Evolutionary conservation across 2,113 vertebrate genomes (phyloP), one percentile per base, ranked within the genome.

Genomic region (Toxotes chatareus): DNA sequence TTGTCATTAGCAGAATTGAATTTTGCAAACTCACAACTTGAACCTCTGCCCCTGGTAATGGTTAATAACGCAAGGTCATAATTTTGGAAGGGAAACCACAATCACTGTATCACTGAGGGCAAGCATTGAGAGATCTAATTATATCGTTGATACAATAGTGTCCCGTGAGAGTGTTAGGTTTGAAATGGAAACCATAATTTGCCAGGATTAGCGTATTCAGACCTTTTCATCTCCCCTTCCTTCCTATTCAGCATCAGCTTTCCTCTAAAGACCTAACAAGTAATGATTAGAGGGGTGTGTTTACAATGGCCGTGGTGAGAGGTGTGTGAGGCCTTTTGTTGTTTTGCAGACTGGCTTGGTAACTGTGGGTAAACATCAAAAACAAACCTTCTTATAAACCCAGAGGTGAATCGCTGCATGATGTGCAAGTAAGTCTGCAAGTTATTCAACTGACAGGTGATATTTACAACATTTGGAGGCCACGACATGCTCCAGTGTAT

Each of bases 131-230:
- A 84, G 80, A 85, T 62, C 38, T 68, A 10, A 85, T 90, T 61
- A 84, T 59, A 74, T 56, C 1, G 16, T 84, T 86, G 57, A 76
- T 21, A 88, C 80, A 86, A 82, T 75, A 64, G 57, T 51, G 53
- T 32, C 70, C 63, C 32, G 11, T 68, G 64, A 73, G 79, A 63
- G 60, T 23, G 75, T 61, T 69, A 73, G 21, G 76, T 49, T 78
- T 89, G 88, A 89, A 88, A 85, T 59, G 60, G 85, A 90, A 59
- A 85, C 79, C 49, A 70, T 76, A 68, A 90, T 91, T 90, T 87
- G 12, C 55, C 67, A 57, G 84, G 86, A 92, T 92, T 91, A 87
- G 87, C 66, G 53, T 46, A 74, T 82, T 86, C 64, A 81, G 38
- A 32, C 19, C 67, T 72, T 86, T 87, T 89, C 77, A 40, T 84